Conservation (phyloP, 1,140 invertebrate species). For the Heliconius hewitsoni region DNA sequence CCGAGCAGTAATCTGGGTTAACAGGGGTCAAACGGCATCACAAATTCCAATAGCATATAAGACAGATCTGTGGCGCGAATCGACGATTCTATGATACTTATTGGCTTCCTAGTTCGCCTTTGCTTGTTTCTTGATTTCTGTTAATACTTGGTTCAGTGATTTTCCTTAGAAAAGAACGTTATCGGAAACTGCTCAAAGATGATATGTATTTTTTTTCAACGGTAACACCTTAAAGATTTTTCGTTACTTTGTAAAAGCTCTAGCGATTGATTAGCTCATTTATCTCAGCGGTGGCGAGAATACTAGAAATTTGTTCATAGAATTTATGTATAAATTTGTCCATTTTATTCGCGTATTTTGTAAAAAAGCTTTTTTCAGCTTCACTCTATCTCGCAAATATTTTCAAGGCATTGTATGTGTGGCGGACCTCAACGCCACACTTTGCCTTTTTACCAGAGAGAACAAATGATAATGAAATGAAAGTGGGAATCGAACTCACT, state of each 20-base stretch:
- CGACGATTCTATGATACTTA: constrained; percentile 66
- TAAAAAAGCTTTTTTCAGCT: neutral
- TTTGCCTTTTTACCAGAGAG: too few relatives aligned
- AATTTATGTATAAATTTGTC: neutral
- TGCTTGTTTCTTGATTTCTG: constrained; percentile 20
- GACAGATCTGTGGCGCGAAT: constrained; percentile 80
- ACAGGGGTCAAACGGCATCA: constrained; percentile 82
- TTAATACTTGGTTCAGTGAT: neutral
- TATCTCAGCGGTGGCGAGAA: neutral
- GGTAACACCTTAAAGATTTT: neutral
- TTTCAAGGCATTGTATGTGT: too few relatives aligned
- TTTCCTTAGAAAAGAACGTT: neutral
- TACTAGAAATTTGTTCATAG: neutral
- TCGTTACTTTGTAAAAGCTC: neutral
- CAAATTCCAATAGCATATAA: constrained; percentile 83
- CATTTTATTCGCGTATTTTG: neutral
- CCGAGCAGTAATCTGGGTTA: constrained; percentile 81
- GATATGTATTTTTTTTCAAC: neutral
- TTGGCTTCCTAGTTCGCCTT: constrained; percentile 49
- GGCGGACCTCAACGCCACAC: too few relatives aligned
- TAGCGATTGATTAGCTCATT: neutral
- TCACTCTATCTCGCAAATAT: too few relatives aligned
- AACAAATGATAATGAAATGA: too few relatives aligned
- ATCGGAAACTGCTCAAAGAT: neutral
- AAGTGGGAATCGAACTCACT: too few relatives aligned